Percentiles rank a stretch among this genome's conserved stretches.
These are phyloP conservation scores for Nerophis ophidion DNA, from an alignment of 2,113 vertebrate species.

Conservation along the genomic window DNA sequence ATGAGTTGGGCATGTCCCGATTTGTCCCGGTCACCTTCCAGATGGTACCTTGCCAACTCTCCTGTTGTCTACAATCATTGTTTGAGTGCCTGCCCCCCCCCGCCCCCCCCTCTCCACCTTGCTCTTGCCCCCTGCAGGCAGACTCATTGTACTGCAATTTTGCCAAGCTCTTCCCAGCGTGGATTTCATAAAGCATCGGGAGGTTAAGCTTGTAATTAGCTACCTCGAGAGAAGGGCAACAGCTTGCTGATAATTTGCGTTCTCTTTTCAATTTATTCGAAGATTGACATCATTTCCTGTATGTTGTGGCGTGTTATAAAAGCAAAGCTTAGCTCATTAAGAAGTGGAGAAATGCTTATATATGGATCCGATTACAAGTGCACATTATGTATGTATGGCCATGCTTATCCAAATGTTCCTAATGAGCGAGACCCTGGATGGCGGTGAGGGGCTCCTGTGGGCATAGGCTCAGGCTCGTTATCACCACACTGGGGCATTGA, in stretches of 20 bases:
- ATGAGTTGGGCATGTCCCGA: conserved; percentile 56
- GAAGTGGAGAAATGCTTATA: conserved; percentile 55
- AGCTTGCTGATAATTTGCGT: conserved; percentile 67
- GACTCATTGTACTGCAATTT: conserved; percentile 64
- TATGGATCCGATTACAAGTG: conserved; percentile 61
- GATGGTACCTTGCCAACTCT: conserved; percentile 58
- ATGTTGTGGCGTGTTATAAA: conserved; percentile 57
- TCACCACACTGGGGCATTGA: conserved; percentile 87
- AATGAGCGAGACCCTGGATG: conserved; percentile 64
- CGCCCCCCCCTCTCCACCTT: conserved; percentile 52
- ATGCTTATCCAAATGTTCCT: conserved; percentile 71
- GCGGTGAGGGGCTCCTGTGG: conserved; percentile 77
- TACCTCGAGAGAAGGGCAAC: conserved; percentile 65
- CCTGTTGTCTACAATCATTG: conserved; percentile 61
- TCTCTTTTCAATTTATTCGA: conserved; percentile 27
- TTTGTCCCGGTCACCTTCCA: conserved; percentile 62
- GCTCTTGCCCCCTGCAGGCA: conserved; percentile 72
- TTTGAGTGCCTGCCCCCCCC: conserved; percentile 51
- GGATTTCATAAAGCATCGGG: conserved; percentile 72
- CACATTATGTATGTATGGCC: conserved; percentile 67
- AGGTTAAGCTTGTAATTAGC: conserved; percentile 79
- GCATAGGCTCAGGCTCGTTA: conserved; percentile 89
- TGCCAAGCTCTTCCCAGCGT: conserved; percentile 54
- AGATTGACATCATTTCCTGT: conserved; percentile 67
- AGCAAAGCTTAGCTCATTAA: conserved; percentile 62